Evolutionary conservation across 2,113 vertebrate species (phyloP).

Genomic region (Neopipo cinnamomea): DNA sequence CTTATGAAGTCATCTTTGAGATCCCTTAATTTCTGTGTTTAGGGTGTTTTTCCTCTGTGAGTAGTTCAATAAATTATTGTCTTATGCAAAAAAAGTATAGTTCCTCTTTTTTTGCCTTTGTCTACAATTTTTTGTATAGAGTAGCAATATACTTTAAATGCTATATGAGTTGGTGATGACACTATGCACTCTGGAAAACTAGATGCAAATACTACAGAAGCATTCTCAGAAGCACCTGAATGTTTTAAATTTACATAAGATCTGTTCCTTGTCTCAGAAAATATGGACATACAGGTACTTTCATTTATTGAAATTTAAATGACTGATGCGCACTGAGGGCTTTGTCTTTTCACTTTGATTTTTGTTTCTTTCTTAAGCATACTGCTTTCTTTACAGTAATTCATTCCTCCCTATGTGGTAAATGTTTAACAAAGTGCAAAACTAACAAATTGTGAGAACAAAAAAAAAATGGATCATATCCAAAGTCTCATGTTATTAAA

Average conservation of each 20-base stretch:
- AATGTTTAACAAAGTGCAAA: conserved; percentile 57
- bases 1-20: background rate
- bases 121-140: background rate
- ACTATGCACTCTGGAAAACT: background rate
- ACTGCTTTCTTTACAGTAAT: conserved; percentile 31
- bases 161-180: background rate
- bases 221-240: background rate
- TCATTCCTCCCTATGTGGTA: background rate
- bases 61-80: background rate
- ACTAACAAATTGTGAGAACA: conserved; percentile 34
- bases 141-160: background rate
- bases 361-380: background rate
- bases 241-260: background rate
- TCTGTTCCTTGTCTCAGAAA: background rate
- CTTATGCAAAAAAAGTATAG: background rate
- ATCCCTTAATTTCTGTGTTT: background rate
- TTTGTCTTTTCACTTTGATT: background rate
- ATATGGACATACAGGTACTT: background rate
- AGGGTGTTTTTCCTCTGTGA: background rate
- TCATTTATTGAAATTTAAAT: background rate
- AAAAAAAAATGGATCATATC: conserved; percentile 17
- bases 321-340: background rate
- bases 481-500: background rate
- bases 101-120: background rate
- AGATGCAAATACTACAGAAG: background rate